Evolutionary conservation across 2,113 vertebrate genomes (phyloP).

Genomic region (Mungos mungo): DNA sequence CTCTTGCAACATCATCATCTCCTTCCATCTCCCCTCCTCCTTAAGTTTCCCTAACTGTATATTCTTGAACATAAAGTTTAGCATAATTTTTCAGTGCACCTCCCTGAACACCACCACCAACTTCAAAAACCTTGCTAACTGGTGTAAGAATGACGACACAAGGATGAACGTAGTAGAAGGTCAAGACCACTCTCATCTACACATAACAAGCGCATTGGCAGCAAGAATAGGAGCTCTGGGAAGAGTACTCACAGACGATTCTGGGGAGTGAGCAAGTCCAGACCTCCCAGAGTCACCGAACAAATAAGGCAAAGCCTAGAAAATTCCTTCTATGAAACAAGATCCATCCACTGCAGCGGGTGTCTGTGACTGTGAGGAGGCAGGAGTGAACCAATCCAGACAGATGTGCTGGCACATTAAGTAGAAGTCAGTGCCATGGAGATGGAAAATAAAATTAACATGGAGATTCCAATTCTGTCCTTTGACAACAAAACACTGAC

Average conservation of each 20-base stretch:
- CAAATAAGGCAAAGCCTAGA: not conserved
- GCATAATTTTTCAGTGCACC: not conserved
- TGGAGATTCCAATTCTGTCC: not conserved
- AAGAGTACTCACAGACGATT: not conserved
- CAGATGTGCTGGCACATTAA: rapidly evolving
- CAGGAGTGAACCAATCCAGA: not conserved
- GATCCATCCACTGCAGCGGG: not conserved
- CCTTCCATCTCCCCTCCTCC: too few species aligned
- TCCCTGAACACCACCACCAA: not conserved
- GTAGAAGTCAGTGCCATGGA: not conserved
- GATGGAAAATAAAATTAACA: not conserved
- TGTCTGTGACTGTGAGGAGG: not conserved
- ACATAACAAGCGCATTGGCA: not conserved
- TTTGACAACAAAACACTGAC: not conserved
- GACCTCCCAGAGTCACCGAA: not conserved
- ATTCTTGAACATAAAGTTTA: not conserved
- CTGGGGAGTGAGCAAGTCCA: not conserved
- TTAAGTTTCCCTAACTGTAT: not conserved
- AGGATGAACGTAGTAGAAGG: not conserved
- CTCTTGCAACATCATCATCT: not conserved
- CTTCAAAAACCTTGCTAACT: not conserved
- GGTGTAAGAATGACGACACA: not conserved
- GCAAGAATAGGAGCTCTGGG: not conserved
- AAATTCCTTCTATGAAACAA: not conserved
- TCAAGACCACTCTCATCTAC: not conserved